Percentiles rank a stretch among this genome's conserved stretches.
Conservation (phyloP, 2,113 vertebrate species). For the Stigmatopora argus region DNA sequence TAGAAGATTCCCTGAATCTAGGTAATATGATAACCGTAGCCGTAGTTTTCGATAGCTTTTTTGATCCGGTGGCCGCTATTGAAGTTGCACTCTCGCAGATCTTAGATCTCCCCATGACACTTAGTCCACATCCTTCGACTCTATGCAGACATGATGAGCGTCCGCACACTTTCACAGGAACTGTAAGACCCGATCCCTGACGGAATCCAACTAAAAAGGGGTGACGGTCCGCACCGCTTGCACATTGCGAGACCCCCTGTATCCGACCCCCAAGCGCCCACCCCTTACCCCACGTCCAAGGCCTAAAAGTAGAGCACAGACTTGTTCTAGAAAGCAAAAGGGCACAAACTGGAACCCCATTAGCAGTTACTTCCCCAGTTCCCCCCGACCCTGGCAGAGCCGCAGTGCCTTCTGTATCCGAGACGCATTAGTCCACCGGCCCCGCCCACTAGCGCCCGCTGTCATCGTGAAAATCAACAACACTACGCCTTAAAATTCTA, state of each 20-base stretch:
- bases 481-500: conserved; percentile 60
- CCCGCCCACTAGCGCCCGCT: conserved; percentile 12
- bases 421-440: conserved; percentile 47
- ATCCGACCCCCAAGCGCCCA: conserved; percentile 6
- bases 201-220: neutral
- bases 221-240: conserved; percentile 23
- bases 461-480: conserved; percentile 39
- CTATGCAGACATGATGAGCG: conserved; percentile 63
- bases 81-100: conserved; percentile 36
- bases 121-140: conserved; percentile 49
- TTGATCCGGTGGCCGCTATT: conserved; percentile 22
- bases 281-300: conserved; percentile 12
- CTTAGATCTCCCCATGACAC: conserved; percentile 19
- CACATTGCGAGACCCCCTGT: conserved; percentile 23
- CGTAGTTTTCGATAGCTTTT: conserved; percentile 25
- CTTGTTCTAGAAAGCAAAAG: conserved; percentile 22
- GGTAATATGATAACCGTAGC: conserved; percentile 35
- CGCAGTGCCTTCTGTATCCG: conserved; percentile 75
- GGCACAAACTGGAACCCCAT: conserved; percentile 29
- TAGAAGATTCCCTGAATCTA: conserved; percentile 48
- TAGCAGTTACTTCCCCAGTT: conserved; percentile 28
- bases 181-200: conserved; percentile 10
- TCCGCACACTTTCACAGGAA: conserved; percentile 23
- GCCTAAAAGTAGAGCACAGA: conserved; percentile 31
- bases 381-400: conserved; percentile 53